Evolutionary conservation across 2,113 vertebrate species (phyloP), one percentile per base, ranked within the genome.

Genomic region (Grus americana): DNA sequence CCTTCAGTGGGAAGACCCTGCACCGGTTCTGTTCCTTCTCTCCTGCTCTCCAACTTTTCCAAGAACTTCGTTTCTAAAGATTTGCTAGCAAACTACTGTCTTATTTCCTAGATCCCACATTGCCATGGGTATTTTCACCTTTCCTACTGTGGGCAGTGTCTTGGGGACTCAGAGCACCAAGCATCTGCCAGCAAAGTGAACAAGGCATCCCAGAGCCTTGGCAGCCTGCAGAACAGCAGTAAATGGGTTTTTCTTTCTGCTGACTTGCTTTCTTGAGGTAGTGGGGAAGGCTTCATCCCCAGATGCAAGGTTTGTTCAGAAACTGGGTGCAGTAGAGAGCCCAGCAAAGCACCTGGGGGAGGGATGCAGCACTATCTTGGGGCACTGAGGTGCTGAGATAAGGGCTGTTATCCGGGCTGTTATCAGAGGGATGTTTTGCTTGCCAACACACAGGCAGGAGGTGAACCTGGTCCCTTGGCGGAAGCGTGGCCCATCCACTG

Each of bases 401-500:
- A 29, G 54, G 27, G 27, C 29, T 55, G 27, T 17, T 29, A 54
- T 15, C 26, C 13, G 52, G 73, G 49, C 26, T 46, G 12, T 32
- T 0, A 44, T 44, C 44, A 15, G 6, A 30, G 36, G 44, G 38
- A 2, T 20, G 22, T 8, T 79, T 34, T 67, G 10, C 17, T 22
- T 12, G 50, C 23, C 44, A 30, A 17, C 49, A 54, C 49, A 18
- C 4, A 36, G 24, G 24, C 52, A 62, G 26, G 15, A 54, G 40
- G 4, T 36, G 2, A 19, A 18, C 12, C 58, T 7, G 15, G 15
- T 34, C 21, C 65, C 52, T 81, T 32, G 32, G 52, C 80, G 62
- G 72, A 65, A 40, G 24, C 0, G 0, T 1, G 44, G 11, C 57
- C 46, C 3, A 3, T 18, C 62, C 6, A 3, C 36, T 86, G 44